Evolutionary conservation across 2,888 invertebrate genomes (phyloP).

Genomic region (Hyles lineata): DNA sequence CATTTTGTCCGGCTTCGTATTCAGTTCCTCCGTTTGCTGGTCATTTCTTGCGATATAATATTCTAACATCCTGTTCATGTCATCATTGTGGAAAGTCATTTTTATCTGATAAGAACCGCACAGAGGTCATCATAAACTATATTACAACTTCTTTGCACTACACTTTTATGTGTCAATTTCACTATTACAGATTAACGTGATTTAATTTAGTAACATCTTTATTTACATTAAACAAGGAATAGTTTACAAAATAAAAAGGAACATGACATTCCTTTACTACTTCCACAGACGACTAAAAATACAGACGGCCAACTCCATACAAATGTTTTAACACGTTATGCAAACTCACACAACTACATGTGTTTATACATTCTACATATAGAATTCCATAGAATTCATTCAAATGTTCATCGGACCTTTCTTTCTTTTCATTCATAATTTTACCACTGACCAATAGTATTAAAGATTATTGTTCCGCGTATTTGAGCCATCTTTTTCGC

Average conservation of each 20-base stretch:
- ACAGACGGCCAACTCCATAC: too few species aligned
- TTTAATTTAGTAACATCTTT: slow-evolving; percentile 46
- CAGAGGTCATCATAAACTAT: slow-evolving; percentile 56
- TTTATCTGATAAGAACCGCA: slow-evolving; percentile 50
- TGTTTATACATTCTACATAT: too few species aligned
- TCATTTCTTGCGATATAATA: slow-evolving; percentile 68
- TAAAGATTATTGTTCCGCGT: too few species aligned
- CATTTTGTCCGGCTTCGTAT: slow-evolving; percentile 66
- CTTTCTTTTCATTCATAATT: too few species aligned
- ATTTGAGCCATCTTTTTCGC: too few species aligned
- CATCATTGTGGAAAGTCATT: slow-evolving; percentile 73
- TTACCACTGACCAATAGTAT: too few species aligned
- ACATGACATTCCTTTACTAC: slow-evolving; percentile 76
- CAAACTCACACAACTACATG: too few species aligned
- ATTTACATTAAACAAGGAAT: slow-evolving; percentile 52
- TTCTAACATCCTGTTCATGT: slow-evolving; percentile 75
- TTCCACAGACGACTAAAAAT: too few species aligned
- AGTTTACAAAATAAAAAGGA: slow-evolving; percentile 65
- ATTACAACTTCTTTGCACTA: slow-evolving; percentile 27
- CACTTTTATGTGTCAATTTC: slow-evolving; percentile 36
- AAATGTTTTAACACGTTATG: too few species aligned
- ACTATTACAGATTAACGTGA: slow-evolving; percentile 38
- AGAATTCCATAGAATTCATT: too few species aligned
- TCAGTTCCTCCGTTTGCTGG: slow-evolving; percentile 57
- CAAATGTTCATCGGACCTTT: too few species aligned